Base-by-base conservation (phyloP, 2,888 invertebrate genomes). In the Drosophila maculinotata region DNA sequence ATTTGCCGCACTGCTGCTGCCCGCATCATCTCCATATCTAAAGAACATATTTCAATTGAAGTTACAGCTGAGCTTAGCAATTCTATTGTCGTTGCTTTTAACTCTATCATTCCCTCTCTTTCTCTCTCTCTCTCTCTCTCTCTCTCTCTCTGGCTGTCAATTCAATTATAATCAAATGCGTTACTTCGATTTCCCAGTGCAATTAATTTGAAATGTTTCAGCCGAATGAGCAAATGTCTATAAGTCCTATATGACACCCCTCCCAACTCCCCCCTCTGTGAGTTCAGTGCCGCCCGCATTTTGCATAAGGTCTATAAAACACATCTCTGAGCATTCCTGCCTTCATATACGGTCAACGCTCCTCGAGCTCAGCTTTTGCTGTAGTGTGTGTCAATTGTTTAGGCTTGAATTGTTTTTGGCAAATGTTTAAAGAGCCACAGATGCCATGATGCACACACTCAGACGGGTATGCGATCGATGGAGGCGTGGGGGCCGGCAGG, bases 161-260 rank as follows among this genome's bases (percentile, higher is more conserved):
- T 79, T 59, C 68, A 82, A 87, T 85, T 83, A 82, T 85, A 87
- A 83, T 85, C 88, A 86, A 83, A 85, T 85, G 77, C 72, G 56
- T 79, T 83, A 75, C 81, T 84, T 85, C 88, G 88, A 83, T 72
- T 83, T 88, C 83, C 83, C 68, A 62, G 69, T 75, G 83, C 88
- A 83, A 83, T 87, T 85, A 83, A 83, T 87, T 87, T 83, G 80
- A 87, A 86, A 83, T 87, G 83, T 87, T 87, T 83, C 78, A 74
- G 54, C 41, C 63, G 79, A 85, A 53, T 72, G 65, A 72, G 56
- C 85, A 66, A 47, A 64, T 38, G 63, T 44, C 53, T n/a, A 39
- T 20, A 28, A 33, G 30, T 35, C 42, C 52, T 33, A 49, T 41
- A 39, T 30, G 17, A 38, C 23, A 15, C 9, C 41, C 15, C 39